Conservation (phyloP, 2,113 vertebrate species). For the Azemiops feae region DNA sequence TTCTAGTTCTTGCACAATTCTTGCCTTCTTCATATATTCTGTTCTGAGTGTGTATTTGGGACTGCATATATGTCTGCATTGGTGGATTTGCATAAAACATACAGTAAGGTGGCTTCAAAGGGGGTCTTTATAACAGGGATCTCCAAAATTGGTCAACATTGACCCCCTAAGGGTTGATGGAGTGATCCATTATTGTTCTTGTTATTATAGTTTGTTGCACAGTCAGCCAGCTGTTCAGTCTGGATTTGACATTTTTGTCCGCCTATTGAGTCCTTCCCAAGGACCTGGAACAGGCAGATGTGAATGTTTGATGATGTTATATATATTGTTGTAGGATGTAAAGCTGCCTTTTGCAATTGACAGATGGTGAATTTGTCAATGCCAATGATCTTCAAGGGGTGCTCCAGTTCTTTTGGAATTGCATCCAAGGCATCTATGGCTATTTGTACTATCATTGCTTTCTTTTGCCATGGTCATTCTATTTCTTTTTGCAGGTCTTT, state of each 20-base stretch:
- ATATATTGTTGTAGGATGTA: neutral
- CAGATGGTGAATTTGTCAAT: neutral
- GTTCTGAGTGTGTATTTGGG: neutral
- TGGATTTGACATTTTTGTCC: neutral
- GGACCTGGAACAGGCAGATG: neutral
- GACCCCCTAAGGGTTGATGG: neutral
- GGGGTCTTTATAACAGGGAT: neutral
- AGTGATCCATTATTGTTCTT: neutral
- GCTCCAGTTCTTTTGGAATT: neutral
- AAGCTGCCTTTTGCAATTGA: neutral
- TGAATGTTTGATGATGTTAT: neutral
- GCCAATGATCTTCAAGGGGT: neutral
- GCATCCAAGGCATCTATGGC: too few species aligned
- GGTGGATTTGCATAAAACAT: neutral
- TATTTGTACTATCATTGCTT: too few species aligned
- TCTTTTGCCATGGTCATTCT: too few species aligned
- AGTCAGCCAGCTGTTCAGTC: neutral
- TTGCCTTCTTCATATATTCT: neutral
- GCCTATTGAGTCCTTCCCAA: neutral
- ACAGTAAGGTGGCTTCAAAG: neutral
- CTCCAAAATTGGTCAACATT: neutral
- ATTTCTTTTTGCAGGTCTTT: too few species aligned
- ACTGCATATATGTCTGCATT: neutral
- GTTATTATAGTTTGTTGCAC: neutral
- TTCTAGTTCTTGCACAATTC: neutral